Base-by-base conservation (phyloP, 2,797 vertebrate species). In the Ctenopoma multispine region DNA sequence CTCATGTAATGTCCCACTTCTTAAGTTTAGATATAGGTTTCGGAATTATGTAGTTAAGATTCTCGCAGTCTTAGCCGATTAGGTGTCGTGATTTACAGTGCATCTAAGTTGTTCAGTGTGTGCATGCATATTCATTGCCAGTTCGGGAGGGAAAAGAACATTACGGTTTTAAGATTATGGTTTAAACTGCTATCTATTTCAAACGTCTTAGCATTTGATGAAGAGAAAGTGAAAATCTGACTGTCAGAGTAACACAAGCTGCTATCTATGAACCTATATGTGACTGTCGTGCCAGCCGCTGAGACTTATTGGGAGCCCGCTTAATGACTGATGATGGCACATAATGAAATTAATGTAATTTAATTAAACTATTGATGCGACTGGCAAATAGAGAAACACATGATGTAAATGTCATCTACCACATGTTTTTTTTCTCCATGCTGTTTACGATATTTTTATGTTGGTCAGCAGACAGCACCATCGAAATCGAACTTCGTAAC, bases 391-490 rank as follows among this genome's bases (percentile, higher is more conserved):
- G 56, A 81, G 29, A 53, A 79, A 63, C 90, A 87, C 87, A 88
- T 90, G 89, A 92, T 79, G 46, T 59, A 82, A 87, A 90, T 80
- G 69, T 81, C 63, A 87, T 58, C 48, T 72, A 84, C 86, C 87
- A 89, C 83, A 89, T 90, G 88, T 87, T 72, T 44, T 7, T 63
- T 72, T 74, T 71, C 21, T 63, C 15, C n/a, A 77, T 66, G 29
- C 50, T 68, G 11, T 69, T 40, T 27, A 51, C 75, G 29, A 70
- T 60, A 38, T 72, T 15, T 69, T 2, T 54, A 64, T 83, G 47
- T 72, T 75, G 70, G 58, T 76, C 74, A 80, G 15, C 17, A 69
- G 72, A 63, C 8, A 62, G 11, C 40, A 58, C 13, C 31, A 62
- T 80, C 21, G 67, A 69, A 12, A 29, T 15, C 21, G 61, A 55